Percentiles rank a stretch among this genome's conserved stretches.
Evolutionary conservation across 1,140 invertebrate species (phyloP).

Genomic region (Tetramorium parvispinum): DNA sequence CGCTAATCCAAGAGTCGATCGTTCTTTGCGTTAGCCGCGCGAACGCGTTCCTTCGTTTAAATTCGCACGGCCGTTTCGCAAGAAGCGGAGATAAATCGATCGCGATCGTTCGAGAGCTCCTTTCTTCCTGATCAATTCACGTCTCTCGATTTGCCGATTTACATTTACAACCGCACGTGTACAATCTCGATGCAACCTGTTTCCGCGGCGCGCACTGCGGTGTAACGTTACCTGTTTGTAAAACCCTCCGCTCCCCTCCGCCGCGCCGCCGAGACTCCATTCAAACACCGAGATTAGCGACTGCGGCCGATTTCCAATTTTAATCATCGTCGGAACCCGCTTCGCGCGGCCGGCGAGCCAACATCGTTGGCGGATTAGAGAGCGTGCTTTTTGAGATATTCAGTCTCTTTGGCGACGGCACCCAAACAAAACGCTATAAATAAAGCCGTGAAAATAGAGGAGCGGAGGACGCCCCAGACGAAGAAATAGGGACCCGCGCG

Average conservation of each 20-base stretch:
- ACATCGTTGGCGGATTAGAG: background rate
- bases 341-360: background rate
- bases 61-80: background rate
- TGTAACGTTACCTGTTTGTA: slow-evolving; percentile 32
- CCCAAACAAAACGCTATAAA: slow-evolving; percentile 33
- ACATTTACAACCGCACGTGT: background rate
- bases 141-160: background rate
- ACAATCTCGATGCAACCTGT: slow-evolving; percentile 13
- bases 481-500: slow-evolving; percentile 18
- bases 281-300: slow-evolving; percentile 26
- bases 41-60: background rate
- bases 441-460: slow-evolving; percentile 15
- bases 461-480: background rate
- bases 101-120: background rate
- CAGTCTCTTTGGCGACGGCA: background rate
- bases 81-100: slow-evolving; percentile 5
- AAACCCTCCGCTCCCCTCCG: background rate
- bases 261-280: background rate
- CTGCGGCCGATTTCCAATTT: slow-evolving; percentile 17
- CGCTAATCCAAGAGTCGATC: background rate
- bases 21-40: background rate
- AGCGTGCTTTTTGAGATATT: slow-evolving; percentile 5
- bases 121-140: slow-evolving; percentile 13
- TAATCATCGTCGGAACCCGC: background rate
- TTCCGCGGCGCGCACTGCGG: background rate